Conservation (phyloP, 2,888 invertebrate species). For the Capitulum mitella region DNA sequence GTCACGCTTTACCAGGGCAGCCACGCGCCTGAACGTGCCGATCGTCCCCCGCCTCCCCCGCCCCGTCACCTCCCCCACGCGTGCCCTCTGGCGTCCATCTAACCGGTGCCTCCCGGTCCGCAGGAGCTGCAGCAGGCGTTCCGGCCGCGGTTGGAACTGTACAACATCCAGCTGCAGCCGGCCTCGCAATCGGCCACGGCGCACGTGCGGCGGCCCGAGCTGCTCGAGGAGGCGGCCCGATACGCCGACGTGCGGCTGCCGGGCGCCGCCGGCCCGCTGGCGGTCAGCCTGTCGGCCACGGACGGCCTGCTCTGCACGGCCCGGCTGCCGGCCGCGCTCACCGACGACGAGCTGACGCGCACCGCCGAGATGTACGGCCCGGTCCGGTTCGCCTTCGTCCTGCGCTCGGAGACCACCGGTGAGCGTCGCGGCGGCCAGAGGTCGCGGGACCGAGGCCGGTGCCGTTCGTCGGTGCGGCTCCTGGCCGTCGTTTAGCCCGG, state of each 20-base stretch:
- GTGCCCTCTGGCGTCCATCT: too few species aligned
- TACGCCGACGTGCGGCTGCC: background rate
- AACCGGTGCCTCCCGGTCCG: too few species aligned
- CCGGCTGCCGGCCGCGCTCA: constrained; percentile 46
- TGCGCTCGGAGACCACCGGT: constrained; percentile 40
- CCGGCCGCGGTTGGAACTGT: constrained; percentile 10
- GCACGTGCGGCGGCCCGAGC: constrained; percentile 1
- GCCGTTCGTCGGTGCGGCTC: too few species aligned
- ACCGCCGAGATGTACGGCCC: constrained; percentile 47
- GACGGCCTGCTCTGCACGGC: constrained; percentile 46
- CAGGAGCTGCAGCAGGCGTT: constrained; percentile 20
- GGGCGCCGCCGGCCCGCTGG: constrained; percentile 26
- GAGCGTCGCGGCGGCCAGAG: too few species aligned
- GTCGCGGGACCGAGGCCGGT: too few species aligned
- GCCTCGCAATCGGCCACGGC: constrained; percentile 1
- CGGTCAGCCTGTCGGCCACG: constrained; percentile 35
- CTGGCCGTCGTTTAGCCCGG: too few species aligned
- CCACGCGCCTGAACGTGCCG: too few species aligned
- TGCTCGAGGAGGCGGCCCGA: constrained; percentile 13
- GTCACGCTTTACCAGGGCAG: too few species aligned
- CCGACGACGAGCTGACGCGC: constrained; percentile 46
- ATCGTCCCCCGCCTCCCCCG: too few species aligned
- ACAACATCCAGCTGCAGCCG: constrained; percentile 20
- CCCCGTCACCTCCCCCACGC: too few species aligned
- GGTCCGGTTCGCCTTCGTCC: constrained; percentile 48